A percentile compares a stretch with the other conserved stretches of the same genome.
Conservation (phyloP, 2,888 invertebrate species). For the Acronicta alni region DNA sequence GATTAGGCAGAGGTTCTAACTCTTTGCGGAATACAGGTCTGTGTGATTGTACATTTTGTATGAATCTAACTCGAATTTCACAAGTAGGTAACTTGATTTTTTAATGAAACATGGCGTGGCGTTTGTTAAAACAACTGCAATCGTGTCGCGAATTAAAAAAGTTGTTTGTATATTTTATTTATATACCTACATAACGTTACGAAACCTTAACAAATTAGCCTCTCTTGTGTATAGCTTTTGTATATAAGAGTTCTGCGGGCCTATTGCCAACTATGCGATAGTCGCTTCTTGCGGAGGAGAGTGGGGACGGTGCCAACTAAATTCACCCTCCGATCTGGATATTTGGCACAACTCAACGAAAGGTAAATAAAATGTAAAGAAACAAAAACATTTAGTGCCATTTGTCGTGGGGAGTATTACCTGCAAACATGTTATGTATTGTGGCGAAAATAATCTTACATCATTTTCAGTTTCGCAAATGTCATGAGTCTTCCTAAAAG, state of each 20-base stretch:
- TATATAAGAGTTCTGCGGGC: slow-evolving; percentile 55
- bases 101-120: too few relatives aligned
- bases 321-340: slow-evolving; percentile 50
- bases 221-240: slow-evolving; percentile 50
- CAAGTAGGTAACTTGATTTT: too few relatives aligned
- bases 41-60: too few relatives aligned
- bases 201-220: slow-evolving; percentile 46
- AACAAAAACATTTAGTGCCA: slow-evolving; percentile 28
- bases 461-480: too few relatives aligned
- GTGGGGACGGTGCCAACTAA: slow-evolving; percentile 58
- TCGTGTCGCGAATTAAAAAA: slow-evolving; percentile 1
- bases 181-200: slow-evolving; percentile 19
- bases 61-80: too few relatives aligned
- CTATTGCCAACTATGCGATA: slow-evolving; percentile 61
- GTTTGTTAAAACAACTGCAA: neutral
- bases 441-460: neutral
- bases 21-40: too few relatives aligned
- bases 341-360: slow-evolving; percentile 54
- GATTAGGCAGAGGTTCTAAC: too few relatives aligned
- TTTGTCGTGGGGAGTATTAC: neutral
- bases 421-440: neutral
- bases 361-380: slow-evolving; percentile 52
- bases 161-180: slow-evolving; percentile 20
- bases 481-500: too few relatives aligned
- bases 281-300: slow-evolving; percentile 48